Base-by-base conservation (phyloP, 2,797 vertebrate genomes). In the Pteronotus mesoamericanus region DNA sequence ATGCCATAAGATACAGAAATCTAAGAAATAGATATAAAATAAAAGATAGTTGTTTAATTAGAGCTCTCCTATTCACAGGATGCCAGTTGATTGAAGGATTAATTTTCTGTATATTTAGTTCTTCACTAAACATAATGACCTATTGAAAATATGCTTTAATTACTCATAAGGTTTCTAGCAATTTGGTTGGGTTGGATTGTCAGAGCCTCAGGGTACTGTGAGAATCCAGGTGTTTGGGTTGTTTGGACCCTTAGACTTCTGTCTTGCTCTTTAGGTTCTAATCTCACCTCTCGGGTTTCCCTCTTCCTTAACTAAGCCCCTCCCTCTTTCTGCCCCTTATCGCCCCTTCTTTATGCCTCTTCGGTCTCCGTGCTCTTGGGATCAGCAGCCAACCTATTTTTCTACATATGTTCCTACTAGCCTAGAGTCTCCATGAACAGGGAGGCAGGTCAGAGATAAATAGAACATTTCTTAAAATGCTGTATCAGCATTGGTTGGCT, bases 41-140 rank as follows among this genome's bases (percentile, higher is more conserved):
- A 32, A 90, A 88, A 88, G 64, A 39, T 74, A 34, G 22, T 64
- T 74, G 21, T 34, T 85, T 9, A 89, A 0, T 83, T 83, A 91
- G 55, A 29, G 61, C 22, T 64, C 16, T 79, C 1, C 95, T 48
- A 78, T 44, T 93, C 18, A 79, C 42, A 83, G 66, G 91, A 89
- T 93, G 64, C 69, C 69, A 94, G 21, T 79, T 95, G 32, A 85
- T 53, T 77, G 42, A 92, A 91, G 51, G 26, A 48, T 72, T 32
- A 19, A 3, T 96, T 89, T 95, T 85, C 66, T 80, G 57, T 90
- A 26, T 74, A 15, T 93, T 94, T 48, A 75, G 59, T 86, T 83
- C 53, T 89, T 94, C 44, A 64, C 77, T 79, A 86, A 94, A 91
- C n/a, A 32, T 85, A 86, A 48, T 46, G 75, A 88, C 80, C 72